These are phyloP conservation scores for Tokudaia tokunoshimensis DNA, from an alignment of 2,797 vertebrate genomes.

Conservation along the genomic window DNA sequence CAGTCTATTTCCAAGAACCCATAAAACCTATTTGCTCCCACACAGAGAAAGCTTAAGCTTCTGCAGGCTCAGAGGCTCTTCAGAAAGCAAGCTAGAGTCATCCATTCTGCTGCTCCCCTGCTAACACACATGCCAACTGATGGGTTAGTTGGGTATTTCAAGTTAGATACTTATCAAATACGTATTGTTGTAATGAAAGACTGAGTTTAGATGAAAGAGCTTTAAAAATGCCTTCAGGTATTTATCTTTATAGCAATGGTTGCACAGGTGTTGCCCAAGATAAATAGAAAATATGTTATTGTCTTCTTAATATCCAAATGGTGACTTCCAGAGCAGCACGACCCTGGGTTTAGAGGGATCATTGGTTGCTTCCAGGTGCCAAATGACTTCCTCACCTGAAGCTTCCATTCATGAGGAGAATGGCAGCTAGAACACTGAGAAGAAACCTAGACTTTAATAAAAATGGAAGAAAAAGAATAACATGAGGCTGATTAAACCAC, in stretches of 20 bases:
- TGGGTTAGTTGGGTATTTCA: not conserved
- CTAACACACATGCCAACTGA: not conserved
- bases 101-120: not conserved
- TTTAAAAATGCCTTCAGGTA: not conserved
- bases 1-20: not conserved
- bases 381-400: conserved; percentile 5
- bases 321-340: not conserved
- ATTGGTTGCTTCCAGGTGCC: not conserved
- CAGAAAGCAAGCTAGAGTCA: not conserved
- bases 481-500: conserved; percentile 62
- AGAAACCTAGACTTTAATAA: conserved; percentile 46
- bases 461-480: not conserved
- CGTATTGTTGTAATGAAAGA: not conserved
- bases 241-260: not conserved
- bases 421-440: conserved; percentile 16
- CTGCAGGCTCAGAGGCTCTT: not conserved
- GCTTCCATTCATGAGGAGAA: not conserved
- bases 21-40: not conserved
- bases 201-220: not conserved
- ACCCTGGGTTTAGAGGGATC: not conserved
- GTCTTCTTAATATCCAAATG: not conserved
- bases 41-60: not conserved
- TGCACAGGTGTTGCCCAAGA: not conserved
- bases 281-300: conserved; percentile 5
- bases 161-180: not conserved